phyloP scores from a whole-genome alignment of 2,888 invertebrate species.

The Spatulosminthurus flaviceps region DNA sequence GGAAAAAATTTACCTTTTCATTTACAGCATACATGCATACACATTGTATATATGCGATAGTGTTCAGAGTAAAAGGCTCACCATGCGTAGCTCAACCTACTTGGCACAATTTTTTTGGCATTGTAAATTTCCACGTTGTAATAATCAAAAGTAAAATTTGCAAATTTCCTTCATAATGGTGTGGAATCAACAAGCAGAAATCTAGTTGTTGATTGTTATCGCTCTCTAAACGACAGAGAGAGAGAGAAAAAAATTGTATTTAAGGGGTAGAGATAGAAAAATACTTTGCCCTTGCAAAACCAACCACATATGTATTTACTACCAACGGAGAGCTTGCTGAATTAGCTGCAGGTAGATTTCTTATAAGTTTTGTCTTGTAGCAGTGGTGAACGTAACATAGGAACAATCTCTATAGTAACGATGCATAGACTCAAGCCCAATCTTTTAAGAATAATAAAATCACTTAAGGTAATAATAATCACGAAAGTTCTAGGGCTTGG shows the following conservation, averaged over 20 bases:
- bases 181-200: neutral
- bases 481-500: neutral
- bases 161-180: slow-evolving; percentile 5
- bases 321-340: too few species aligned
- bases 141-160: slow-evolving; percentile 18
- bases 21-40: neutral
- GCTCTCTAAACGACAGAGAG: neutral
- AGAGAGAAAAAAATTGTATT: slow-evolving; percentile 21
- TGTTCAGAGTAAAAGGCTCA: neutral
- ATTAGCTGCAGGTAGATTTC: slow-evolving; percentile 8
- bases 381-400: too few species aligned
- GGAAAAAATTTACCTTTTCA: neutral
- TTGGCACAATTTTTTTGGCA: slow-evolving; percentile 6
- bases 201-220: slow-evolving; percentile 19
- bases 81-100: neutral
- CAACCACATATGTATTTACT: too few species aligned
- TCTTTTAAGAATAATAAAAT: neutral
- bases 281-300: slow-evolving; percentile 27
- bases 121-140: neutral
- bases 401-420: neutral
- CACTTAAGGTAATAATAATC: slow-evolving; percentile 18
- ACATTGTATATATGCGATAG: too few species aligned
- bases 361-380: neutral
- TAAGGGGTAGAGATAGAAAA: slow-evolving; percentile 25
- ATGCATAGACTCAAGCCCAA: neutral